A percentile compares a stretch with the other conserved stretches of the same genome.
These are phyloP conservation scores for Spea bombifrons DNA, from an alignment of 2,113 vertebrate genomes.

Conservation along the genomic window DNA sequence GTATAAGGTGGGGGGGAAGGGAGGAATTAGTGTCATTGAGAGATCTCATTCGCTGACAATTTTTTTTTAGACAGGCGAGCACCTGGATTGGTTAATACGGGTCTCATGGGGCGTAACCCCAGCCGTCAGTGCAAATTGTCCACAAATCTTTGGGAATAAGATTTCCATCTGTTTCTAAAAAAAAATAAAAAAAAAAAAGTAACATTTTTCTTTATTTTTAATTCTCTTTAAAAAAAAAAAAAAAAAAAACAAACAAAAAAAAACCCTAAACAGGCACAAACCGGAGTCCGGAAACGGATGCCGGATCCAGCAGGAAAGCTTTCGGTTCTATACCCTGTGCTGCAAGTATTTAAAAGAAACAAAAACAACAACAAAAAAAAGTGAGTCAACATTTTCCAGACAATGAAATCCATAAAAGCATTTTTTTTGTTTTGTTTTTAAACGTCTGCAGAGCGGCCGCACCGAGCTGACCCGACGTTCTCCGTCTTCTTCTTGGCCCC, in stretches of 20 bases:
- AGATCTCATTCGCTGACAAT: too few species aligned
- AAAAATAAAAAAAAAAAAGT: constrained; percentile 57
- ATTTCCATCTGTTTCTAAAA: constrained; percentile 59
- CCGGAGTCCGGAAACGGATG: constrained; percentile 57
- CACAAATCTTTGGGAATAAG: constrained; percentile 51
- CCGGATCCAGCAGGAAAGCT: constrained; percentile 56
- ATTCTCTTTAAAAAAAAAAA: constrained; percentile 55
- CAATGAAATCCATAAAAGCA: too few species aligned
- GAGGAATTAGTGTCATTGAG: constrained; percentile 48
- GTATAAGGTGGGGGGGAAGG: constrained; percentile 61
- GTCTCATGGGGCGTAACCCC: not conserved
- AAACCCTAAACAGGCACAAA: constrained; percentile 60
- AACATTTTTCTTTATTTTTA: constrained; percentile 27
- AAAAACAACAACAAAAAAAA: constrained; percentile 56
- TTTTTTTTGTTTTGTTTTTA: constrained; percentile 51
- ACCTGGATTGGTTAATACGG: not conserved
- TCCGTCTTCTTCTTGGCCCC: constrained; percentile 57
- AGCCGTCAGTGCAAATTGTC: constrained; percentile 53
- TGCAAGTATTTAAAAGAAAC: constrained; percentile 61
- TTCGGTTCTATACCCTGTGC: constrained; percentile 70
- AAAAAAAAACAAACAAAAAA: constrained; percentile 54
- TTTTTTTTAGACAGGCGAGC: not conserved
- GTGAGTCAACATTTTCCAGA: too few species aligned
- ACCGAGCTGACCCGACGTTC: constrained; percentile 72
- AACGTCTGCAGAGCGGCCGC: constrained; percentile 80